Evolutionary conservation across 2,113 vertebrate species (phyloP).

Genomic region (Eolophus roseicapilla): DNA sequence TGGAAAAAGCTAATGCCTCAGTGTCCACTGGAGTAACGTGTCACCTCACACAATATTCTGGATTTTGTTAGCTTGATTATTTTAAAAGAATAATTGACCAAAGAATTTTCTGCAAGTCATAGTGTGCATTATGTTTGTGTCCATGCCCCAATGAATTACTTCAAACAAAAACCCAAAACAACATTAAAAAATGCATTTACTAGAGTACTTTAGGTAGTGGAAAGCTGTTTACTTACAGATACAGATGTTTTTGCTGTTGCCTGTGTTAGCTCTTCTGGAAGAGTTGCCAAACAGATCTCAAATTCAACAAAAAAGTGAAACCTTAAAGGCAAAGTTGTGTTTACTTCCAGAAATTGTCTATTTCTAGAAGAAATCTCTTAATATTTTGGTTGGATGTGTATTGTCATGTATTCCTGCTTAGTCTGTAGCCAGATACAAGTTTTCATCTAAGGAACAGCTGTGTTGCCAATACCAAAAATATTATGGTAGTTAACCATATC

Average conservation of each 20-base stretch:
- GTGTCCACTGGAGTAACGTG: neutral
- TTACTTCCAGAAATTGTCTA: neutral
- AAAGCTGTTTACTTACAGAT: neutral
- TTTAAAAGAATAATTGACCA: neutral
- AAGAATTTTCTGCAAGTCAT: neutral
- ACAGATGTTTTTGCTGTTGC: neutral
- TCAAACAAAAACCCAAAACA: too few species aligned
- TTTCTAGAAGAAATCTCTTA: neutral
- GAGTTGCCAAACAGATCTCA: neutral
- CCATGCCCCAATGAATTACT: neutral
- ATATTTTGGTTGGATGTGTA: neutral
- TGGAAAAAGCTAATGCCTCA: neutral
- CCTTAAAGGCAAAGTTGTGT: neutral
- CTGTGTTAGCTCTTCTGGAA: neutral
- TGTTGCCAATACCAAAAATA: neutral
- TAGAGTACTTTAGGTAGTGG: neutral
- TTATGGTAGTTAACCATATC: neutral
- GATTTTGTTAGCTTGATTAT: neutral
- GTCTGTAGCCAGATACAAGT: neutral
- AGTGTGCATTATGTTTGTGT: neutral
- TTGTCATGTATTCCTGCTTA: neutral
- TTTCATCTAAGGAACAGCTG: neutral
- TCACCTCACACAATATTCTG: neutral
- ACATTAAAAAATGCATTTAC: neutral
- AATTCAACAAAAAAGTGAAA: neutral